Base-by-base conservation (phyloP, 2,888 invertebrate species). In the Lathronympha strigana region DNA sequence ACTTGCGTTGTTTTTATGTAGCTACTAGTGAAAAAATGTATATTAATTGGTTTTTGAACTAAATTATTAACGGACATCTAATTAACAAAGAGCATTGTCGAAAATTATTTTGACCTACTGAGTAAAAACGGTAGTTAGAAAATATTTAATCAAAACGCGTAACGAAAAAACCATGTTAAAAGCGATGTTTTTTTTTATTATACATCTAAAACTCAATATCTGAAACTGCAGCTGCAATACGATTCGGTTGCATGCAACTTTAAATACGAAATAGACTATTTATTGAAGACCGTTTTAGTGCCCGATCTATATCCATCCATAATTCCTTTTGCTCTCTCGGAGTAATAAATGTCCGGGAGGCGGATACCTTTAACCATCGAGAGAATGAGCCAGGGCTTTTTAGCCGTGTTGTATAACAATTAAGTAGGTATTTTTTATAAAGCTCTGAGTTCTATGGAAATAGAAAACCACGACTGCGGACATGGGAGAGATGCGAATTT, bases 281-380 rank as follows among this genome's bases (percentile, higher is more conserved):
- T 25, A 36, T 36, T 21, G 15, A 23, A 53, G 36, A 13, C 25
- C 54, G 9, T 11, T 33, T 51, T 51, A 53, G 13, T 40, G 23
- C 38, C 38, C 54, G 38, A 25, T 54, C 54, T 17, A 25, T 33
- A 54, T 38, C 33, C 36, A 54, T 40, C 54, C 11, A 54, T 54
- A 54, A 54, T 38, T 54, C 54, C 38, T 11, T 25, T 25, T 38
- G 23, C 15, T 8, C 36, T 33, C 21, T 31, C n/a, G 53, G 13
- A 23, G 33, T 36, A 38, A 54, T 40, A 40, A 40, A 54, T 54
- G n/a, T 54, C 40, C 25, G 23, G 15, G 25, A 40, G 23, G 15
- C 19, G 38, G 25, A 33, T 53, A 31, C 33, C 21, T 19, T n/a
- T 33, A 33, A 33, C 36, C 33, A 8, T 40, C 15, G 11, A 40